phyloP scores from a whole-genome alignment of 2,113 vertebrate genomes.

The Macquaria ambigua region DNA sequence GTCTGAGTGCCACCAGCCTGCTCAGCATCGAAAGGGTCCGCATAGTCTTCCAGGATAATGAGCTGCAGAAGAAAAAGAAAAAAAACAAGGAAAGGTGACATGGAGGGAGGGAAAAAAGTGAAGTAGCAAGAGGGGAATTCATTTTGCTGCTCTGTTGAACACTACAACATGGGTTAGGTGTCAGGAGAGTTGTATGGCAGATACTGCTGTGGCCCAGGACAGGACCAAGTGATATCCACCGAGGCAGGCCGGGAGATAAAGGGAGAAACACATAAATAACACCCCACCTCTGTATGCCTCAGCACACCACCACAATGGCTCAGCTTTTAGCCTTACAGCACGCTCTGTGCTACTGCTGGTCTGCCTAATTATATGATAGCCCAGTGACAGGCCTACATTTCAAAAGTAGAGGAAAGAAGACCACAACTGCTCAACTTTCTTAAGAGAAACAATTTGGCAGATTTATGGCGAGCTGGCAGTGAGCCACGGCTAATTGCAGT shows the following conservation, averaged over 20 bases:
- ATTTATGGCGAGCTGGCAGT: conserved; percentile 74
- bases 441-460: conserved; percentile 77
- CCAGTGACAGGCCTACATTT: conserved; percentile 74
- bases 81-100: conserved; percentile 33
- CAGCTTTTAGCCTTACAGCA: conserved; percentile 61
- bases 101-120: conserved; percentile 1
- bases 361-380: conserved; percentile 75
- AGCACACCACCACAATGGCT: conserved; percentile 62
- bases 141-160: conserved; percentile 61
- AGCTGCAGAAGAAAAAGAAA: conserved; percentile 80
- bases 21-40: conserved; percentile 95
- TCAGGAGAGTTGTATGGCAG: conserved; percentile 32
- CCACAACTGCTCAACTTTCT: conserved; percentile 75
- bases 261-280: conserved; percentile 57
- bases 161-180: conserved; percentile 11
- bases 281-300: conserved; percentile 49
- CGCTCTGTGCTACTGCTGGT: conserved; percentile 65
- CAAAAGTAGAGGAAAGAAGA: conserved; percentile 66
- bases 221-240: conserved; percentile 33
- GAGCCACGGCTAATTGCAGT: conserved; percentile 82
- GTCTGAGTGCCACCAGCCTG: conserved; percentile 85
- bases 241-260: conserved; percentile 38
- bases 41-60: conserved; percentile 96
- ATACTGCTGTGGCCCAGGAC: conserved; percentile 27
- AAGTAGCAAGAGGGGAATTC: conserved; percentile 36